Evolutionary conservation across 2,113 vertebrate genomes (phyloP), one percentile per base, ranked within the genome.

Genomic region (Actinemys pallida): DNA sequence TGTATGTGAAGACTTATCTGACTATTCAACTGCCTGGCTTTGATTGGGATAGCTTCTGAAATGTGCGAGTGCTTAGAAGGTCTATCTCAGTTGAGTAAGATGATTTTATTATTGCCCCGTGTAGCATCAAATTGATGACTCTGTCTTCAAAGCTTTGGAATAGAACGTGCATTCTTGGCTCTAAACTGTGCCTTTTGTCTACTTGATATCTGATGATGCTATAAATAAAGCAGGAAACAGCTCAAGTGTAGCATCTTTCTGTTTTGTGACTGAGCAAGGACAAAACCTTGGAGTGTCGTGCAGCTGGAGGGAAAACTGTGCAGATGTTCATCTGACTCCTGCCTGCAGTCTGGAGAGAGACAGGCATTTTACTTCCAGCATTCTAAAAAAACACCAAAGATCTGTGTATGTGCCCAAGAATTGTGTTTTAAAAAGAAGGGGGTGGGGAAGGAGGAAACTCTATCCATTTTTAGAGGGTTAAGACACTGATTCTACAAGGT

Each of bases 231-330:
- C 25, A 29, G 57, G 86, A 83, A 79, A 8, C 6, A 2, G 42
- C 5, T 8, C 0, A 9, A 3, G 47, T 31, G 52, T 45, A 72
- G 89, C 29, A 49, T 35, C 54, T 45, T 39, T 56, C 19, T 1
- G 3, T 81, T 47, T 45, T 47, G 39, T 47, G 79, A 53, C 52
- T 13, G 10, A 2, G 65, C 17, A 82, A 62, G 11, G 65, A 72
- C n/a, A n/a, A 78, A 56, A n/a, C 78, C 8, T 22, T 4, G 10
- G 54, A 59, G 53, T 52, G 83, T 24, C 0, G 1, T 10, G 57
- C 3, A 53, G 72, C 0, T 1, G 11, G 57, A 69, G 62, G 62
- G 42, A 69, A n/a, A 69, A 52, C 56, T 0, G 3, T 47, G 81
- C 52, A 72, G 10, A 76, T 59, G 92, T 31, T 14, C 14, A 1